Base-by-base conservation (phyloP, 2,888 invertebrate species). In the Petrophora chlorosata region DNA sequence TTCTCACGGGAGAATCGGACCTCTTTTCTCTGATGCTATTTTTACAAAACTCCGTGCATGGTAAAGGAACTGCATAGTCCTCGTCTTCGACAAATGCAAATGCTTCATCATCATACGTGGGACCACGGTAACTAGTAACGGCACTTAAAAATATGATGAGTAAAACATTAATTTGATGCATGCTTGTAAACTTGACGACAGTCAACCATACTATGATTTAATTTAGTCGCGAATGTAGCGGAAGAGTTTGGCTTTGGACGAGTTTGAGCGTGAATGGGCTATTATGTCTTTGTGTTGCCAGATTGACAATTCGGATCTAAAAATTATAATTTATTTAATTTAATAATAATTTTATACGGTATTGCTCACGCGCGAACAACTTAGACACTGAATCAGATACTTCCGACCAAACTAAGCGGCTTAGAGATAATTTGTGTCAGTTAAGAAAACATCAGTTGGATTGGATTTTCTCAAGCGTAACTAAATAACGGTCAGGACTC, bases 41-140 rank as follows among this genome's bases (percentile, higher is more conserved):
- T 10, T 55, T 61, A 49, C 82, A 78, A 40, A 54, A 73, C 4
- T 62, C 63, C n/a, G 50, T 48, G 47, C 79, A 79, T 3, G 48
- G 33, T 9, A 54, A 40, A 1, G 83, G 67, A 7, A 51, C 50
- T 4, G 81, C 78, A 42, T 79, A 80, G 5, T 70, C 57, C 19
- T 59, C 61, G 13, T 76, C 68, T 14, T 69, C 65, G 15, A 65
- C 44, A 2, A 59, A 46, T 16, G 69, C 55, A n/a, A 48, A 61
- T 0, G 49, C 59, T 16, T 70, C 74, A 16, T 73, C 71, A 32
- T 72, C 50, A 40, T 60, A 23, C 15, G 13, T 29, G 7, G 42
- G 38, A n/a, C 23, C 55, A 44, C 48, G 59, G 25, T 46, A 39
- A 50, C 48, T 44, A 22, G 54, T 29, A 38, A 45, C 50, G 5